Conservation (phyloP, 1,140 invertebrate genomes). For the Hypothenemus hampei region DNA sequence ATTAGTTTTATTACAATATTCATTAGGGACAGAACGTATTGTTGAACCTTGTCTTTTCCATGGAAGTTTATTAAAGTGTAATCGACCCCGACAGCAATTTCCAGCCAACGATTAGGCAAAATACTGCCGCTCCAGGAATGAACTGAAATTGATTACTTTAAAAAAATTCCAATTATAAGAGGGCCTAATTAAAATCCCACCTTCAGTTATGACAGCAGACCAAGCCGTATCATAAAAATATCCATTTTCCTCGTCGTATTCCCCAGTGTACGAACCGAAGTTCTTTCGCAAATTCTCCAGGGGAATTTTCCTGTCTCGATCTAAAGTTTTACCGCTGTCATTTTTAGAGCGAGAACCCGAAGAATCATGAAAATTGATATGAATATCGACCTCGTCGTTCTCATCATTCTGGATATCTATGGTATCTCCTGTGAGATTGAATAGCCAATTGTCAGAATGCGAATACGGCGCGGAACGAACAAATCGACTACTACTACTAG, state of each 20-base stretch:
- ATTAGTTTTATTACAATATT: too few relatives aligned
- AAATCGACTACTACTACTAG: too few relatives aligned
- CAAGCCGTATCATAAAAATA: conserved; percentile 49
- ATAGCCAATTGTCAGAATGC: conserved; percentile 35
- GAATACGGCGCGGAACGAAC: conserved; percentile 2
- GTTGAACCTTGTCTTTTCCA: conserved; percentile 58
- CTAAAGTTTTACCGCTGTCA: neutral
- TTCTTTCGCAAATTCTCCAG: conserved; percentile 11
- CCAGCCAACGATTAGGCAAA: conserved; percentile 54
- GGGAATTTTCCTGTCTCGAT: conserved; percentile 8
- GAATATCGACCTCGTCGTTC: conserved; percentile 9
- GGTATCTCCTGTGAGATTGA: conserved; percentile 51
- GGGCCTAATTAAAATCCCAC: too few relatives aligned
- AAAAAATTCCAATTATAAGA: neutral
- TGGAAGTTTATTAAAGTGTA: conserved; percentile 66
- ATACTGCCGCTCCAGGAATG: conserved; percentile 16
- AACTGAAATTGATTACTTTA: conserved; percentile 2
- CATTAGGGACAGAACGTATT: conserved; percentile 69
- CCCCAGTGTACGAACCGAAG: conserved; percentile 26
- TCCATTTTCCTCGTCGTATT: conserved; percentile 42
- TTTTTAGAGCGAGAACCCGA: neutral
- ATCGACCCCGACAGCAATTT: conserved; percentile 65
- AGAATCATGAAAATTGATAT: neutral
- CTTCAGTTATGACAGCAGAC: conserved; percentile 33
- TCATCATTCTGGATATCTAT: conserved; percentile 24